Conservation (phyloP, 2,113 vertebrate species). For the Setophaga kirtlandii region DNA sequence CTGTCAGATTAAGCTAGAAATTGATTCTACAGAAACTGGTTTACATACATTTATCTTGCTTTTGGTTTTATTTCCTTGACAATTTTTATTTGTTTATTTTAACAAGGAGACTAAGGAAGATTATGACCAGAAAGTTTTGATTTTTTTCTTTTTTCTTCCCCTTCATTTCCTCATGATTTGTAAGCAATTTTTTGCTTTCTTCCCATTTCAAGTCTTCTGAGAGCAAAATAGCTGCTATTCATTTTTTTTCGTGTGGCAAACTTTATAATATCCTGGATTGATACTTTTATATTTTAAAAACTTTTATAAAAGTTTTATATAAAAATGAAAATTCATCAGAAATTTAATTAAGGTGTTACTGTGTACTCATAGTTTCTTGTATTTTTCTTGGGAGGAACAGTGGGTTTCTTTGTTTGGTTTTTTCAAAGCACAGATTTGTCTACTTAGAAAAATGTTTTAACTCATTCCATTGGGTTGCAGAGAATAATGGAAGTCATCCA, state of each 20-base stretch:
- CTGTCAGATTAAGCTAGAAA: background rate
- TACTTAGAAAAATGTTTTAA: background rate
- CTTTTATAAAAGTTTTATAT: background rate
- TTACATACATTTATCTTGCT: background rate
- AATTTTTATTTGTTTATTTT: background rate
- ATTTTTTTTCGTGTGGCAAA: background rate
- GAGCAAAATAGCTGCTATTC: background rate
- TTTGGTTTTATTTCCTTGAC: background rate
- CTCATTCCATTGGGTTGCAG: background rate
- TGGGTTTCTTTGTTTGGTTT: accelerated
- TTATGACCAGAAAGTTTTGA: background rate
- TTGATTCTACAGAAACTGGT: background rate
- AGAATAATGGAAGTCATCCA: background rate
- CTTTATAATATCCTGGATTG: background rate
- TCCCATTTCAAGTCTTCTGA: background rate
- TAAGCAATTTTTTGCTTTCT: background rate
- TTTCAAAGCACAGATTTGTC: background rate
- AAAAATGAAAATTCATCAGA: background rate
- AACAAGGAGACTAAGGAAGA: background rate
- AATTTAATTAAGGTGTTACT: background rate
- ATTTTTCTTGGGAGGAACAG: background rate
- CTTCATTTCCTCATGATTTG: background rate
- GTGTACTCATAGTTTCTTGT: background rate
- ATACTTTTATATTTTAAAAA: background rate
- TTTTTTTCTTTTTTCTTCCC: background rate